Percentiles rank a stretch among this genome's conserved stretches.
These are phyloP conservation scores for Coptodon rendalli DNA, from an alignment of 2,113 vertebrate species.

Conservation along the genomic window DNA sequence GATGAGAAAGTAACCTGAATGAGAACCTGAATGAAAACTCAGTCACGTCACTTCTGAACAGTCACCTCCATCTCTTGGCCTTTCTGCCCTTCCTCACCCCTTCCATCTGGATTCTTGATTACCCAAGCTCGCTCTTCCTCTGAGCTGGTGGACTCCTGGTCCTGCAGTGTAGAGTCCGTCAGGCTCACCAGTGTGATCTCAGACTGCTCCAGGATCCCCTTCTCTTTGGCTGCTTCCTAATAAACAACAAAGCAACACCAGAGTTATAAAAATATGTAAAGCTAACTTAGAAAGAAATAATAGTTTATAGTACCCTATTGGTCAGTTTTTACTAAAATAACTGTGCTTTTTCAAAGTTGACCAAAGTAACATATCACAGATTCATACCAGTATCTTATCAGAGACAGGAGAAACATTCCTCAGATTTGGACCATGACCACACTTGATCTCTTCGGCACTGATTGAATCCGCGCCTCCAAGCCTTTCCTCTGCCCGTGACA, in stretches of 20 bases:
- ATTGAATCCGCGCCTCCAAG: not conserved
- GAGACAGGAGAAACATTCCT: not conserved
- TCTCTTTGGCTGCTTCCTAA: constrained; percentile 70
- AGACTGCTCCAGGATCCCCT: constrained; percentile 88
- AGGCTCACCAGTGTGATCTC: constrained; percentile 80
- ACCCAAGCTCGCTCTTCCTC: not conserved
- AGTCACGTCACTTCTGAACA: not conserved
- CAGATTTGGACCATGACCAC: not conserved
- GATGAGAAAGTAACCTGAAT: not conserved
- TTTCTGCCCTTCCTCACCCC: not conserved
- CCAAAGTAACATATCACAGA: not conserved
- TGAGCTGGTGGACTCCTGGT: constrained; percentile 53
- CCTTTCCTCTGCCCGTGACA: not conserved
- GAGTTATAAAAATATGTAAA: not conserved
- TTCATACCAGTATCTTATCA: constrained; percentile 1
- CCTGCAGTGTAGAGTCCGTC: constrained; percentile 72
- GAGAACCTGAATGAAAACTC: not conserved
- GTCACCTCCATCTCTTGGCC: not conserved
- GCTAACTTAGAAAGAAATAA: not conserved
- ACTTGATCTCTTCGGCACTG: not conserved
- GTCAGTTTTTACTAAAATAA: not conserved
- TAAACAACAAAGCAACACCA: not conserved
- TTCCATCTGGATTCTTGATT: not conserved
- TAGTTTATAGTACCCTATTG: rapidly evolving
- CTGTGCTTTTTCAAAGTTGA: not conserved